These are phyloP conservation scores for Leptodactylus fallax DNA, from an alignment of 2,797 vertebrate genomes.

Conservation along the genomic window DNA sequence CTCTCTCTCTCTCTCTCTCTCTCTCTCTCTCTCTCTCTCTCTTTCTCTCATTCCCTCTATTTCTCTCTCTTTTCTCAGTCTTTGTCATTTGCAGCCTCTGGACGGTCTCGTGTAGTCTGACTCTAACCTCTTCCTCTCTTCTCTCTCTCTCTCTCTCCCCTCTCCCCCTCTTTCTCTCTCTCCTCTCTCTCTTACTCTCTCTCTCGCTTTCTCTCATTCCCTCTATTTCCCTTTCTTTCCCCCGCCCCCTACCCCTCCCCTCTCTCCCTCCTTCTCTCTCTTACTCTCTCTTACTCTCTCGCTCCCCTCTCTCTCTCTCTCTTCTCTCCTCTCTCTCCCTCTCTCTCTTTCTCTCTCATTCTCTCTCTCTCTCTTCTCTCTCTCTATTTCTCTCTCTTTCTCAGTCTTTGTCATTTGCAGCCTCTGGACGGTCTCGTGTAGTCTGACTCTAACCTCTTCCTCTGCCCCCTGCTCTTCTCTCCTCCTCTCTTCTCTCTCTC, in stretches of 20 bases:
- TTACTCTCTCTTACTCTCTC: too few species aligned
- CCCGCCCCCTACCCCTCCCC: too few species aligned
- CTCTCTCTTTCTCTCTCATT: neutral
- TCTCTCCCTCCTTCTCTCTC: neutral
- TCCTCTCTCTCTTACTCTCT: too few species aligned
- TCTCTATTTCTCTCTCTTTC: too few species aligned
- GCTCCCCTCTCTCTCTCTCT: neutral
- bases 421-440: slow-evolving; percentile 2
- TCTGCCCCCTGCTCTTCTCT: slow-evolving; percentile 72
- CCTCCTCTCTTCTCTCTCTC: too few species aligned
- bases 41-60: neutral
- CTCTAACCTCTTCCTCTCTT: neutral
- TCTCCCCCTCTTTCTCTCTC: too few species aligned
- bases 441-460: slow-evolving; percentile 56
- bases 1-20: neutral
- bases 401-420: neutral
- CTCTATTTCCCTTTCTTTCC: too few species aligned
- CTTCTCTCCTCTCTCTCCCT: too few species aligned
- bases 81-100: neutral
- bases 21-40: neutral
- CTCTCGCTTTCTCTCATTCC: too few species aligned
- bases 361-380: too few species aligned
- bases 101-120: too few species aligned
- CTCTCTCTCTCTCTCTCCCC: neutral
- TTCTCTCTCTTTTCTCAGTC: neutral